Conservation (phyloP, 2,797 vertebrate genomes). For the Ptychobarbus kaznakovi region DNA sequence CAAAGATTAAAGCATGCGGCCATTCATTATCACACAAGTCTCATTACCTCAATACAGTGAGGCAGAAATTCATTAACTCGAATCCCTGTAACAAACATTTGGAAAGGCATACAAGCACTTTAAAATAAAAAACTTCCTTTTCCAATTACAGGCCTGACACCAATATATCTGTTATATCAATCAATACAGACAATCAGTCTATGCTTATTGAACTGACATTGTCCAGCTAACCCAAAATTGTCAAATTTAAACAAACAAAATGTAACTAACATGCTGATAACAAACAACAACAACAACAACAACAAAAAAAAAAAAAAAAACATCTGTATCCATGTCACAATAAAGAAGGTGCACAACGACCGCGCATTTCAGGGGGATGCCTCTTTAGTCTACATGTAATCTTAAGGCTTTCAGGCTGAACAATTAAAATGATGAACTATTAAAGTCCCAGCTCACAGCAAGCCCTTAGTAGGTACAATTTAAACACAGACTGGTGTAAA, state of each 20-base stretch:
- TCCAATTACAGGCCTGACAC: not conserved
- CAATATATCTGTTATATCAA: not conserved
- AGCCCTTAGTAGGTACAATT: not conserved
- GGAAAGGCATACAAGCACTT: not conserved
- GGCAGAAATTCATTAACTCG: conserved; percentile 1
- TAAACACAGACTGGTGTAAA: not conserved
- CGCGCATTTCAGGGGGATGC: not conserved
- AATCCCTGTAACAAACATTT: conserved; percentile 25
- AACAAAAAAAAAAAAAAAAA: not conserved
- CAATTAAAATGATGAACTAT: conserved; percentile 36
- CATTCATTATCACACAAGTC: conserved; percentile 37
- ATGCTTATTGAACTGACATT: not conserved
- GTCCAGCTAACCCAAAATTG: not conserved
- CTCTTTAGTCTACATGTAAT: not conserved
- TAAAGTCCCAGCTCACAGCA: not conserved
- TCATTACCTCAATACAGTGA: conserved; percentile 28
- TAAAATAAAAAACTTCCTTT: not conserved
- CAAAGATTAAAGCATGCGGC: conserved; percentile 29
- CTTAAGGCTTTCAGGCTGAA: not conserved
- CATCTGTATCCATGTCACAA: not conserved
- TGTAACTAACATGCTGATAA: not conserved
- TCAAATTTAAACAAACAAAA: not conserved
- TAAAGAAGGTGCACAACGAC: not conserved
- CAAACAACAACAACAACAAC: too few species aligned
- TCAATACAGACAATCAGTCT: not conserved